phyloP scores from a whole-genome alignment of 2,797 vertebrate genomes.

The Enteromius fasciolatus region DNA sequence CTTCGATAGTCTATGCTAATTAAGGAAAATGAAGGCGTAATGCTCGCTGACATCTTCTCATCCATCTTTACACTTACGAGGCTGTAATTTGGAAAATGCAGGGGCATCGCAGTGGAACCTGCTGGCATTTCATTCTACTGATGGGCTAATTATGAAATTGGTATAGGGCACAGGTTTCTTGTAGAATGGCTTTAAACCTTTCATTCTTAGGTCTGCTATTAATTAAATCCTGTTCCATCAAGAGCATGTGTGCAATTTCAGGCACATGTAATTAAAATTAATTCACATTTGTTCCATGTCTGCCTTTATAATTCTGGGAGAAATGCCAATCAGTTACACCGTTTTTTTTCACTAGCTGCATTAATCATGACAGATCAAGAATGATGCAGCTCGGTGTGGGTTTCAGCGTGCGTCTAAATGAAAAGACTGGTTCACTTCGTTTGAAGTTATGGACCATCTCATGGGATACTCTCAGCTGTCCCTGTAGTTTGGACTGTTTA shows the following conservation, averaged over 20 bases:
- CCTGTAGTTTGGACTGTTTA: background rate
- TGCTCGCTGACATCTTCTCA: background rate
- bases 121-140: conserved; percentile 52
- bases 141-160: conserved; percentile 55
- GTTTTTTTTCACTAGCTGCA: conserved; percentile 54
- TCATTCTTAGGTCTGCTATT: conserved; percentile 60
- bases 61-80: background rate
- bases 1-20: background rate
- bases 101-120: conserved; percentile 33
- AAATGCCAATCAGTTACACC: conserved; percentile 61
- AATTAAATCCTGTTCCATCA: conserved; percentile 62
- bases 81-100: conserved; percentile 4
- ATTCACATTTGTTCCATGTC: conserved; percentile 64
- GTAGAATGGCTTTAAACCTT: conserved; percentile 48
- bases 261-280: conserved; percentile 66
- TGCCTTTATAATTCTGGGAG: conserved; percentile 58
- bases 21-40: background rate
- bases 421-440: conserved; percentile 28
- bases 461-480: background rate
- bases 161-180: conserved; percentile 40
- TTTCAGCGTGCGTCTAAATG: conserved; percentile 13
- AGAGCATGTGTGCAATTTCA: conserved; percentile 58
- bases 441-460: conserved; percentile 34
- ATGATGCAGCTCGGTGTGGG: conserved; percentile 25
- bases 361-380: conserved; percentile 56